These are phyloP conservation scores for Prenolepis imparis DNA, from an alignment of 2,888 invertebrate genomes.

Conservation along the genomic window DNA sequence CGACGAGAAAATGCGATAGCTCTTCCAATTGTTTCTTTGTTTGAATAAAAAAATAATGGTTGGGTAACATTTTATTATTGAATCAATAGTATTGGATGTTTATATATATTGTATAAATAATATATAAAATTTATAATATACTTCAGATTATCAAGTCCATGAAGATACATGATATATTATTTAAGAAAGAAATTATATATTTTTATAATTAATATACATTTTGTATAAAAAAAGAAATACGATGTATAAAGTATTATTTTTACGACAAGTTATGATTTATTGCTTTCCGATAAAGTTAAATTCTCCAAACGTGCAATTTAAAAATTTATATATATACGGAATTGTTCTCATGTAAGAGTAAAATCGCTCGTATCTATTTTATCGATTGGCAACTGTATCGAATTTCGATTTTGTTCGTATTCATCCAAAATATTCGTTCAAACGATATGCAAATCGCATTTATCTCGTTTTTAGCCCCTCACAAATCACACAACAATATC, in stretches of 20 bases:
- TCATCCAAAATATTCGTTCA: background rate
- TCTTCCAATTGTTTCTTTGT: background rate
- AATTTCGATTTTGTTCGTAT: constrained; percentile 33
- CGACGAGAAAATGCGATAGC: background rate
- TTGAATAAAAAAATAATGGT: background rate
- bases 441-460: constrained; percentile 39
- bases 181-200: background rate
- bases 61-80: background rate
- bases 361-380: constrained; percentile 15
- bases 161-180: background rate
- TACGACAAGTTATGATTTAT: constrained; percentile 6
- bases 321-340: background rate
- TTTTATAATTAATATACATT: background rate
- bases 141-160: background rate
- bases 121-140: background rate
- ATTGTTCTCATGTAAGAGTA: constrained; percentile 18
- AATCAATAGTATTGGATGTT: background rate
- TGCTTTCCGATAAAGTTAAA: background rate
- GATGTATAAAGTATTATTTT: background rate
- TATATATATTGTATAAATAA: background rate
- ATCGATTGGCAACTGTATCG: constrained; percentile 32
- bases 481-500: constrained; percentile 14
- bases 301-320: background rate
- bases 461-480: background rate
- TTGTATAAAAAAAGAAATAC: background rate